Conservation (phyloP, 2,113 vertebrate genomes). For the Thymallus thymallus region DNA sequence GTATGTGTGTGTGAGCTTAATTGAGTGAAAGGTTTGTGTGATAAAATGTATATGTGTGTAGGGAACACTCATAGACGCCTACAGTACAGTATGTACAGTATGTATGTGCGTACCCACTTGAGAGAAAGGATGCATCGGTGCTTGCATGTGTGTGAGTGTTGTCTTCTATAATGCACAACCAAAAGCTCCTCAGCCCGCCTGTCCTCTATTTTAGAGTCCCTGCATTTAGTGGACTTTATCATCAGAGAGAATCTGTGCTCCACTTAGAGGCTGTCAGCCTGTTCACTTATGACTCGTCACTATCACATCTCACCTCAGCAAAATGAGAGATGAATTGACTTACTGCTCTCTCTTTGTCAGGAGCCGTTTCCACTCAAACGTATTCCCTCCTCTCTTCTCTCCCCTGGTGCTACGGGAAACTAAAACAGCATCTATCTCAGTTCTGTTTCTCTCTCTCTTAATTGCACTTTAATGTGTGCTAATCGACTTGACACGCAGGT, state of each 20-base stretch:
- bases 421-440: neutral
- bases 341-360: neutral
- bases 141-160: no score
- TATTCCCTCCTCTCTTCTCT: neutral
- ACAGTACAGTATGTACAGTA: no score
- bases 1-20: no score
- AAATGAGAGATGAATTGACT: neutral
- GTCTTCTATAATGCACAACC: no score
- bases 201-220: neutral
- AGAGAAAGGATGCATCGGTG: no score
- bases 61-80: no score
- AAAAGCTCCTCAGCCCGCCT: neutral
- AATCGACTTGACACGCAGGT: neutral
- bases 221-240: conserved; percentile 1
- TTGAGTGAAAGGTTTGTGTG: no score
- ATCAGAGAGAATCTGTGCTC: neutral
- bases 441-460: neutral
- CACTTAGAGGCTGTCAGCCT: conserved; percentile 17
- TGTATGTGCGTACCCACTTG: no score
- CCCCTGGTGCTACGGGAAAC: neutral
- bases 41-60: no score
- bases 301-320: conserved; percentile 3
- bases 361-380: neutral
- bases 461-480: neutral
- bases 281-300: conserved; percentile 8